A percentile compares a stretch with the other conserved stretches of the same genome.
Conservation (phyloP, 2,797 vertebrate genomes). For the Aselliscus stoliczkanus region DNA sequence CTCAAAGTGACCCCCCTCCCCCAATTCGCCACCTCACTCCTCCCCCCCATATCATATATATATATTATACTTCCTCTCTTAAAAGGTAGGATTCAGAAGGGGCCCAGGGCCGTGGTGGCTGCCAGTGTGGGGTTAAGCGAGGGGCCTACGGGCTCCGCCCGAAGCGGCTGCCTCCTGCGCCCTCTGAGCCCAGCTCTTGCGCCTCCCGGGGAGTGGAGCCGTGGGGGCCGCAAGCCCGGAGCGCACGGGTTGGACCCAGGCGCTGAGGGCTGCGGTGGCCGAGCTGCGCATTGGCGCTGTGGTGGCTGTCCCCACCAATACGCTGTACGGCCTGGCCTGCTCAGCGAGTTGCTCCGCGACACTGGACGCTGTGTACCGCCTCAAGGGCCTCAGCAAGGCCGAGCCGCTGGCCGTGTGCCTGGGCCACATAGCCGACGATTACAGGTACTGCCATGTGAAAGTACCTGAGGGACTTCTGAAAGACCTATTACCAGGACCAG, state of each 20-base stretch:
- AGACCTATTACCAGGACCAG: slow-evolving; percentile 93
- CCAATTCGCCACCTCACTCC: too few species aligned
- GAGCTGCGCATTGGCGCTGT: slow-evolving; percentile 88
- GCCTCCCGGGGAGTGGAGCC: slow-evolving; percentile 47
- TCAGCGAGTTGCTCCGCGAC: slow-evolving; percentile 90
- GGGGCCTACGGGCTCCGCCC: slow-evolving; percentile 26
- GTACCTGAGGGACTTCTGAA: slow-evolving; percentile 86
- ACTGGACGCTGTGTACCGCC: slow-evolving; percentile 86
- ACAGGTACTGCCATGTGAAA: slow-evolving; percentile 89
- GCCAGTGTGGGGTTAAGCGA: slow-evolving; percentile 56
- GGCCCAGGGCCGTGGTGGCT: slow-evolving; percentile 61
- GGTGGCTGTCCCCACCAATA: slow-evolving; percentile 95
- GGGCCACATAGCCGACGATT: slow-evolving; percentile 89
- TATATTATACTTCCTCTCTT: too few species aligned
- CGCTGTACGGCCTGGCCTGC: slow-evolving; percentile 95
- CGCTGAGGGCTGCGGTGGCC: slow-evolving; percentile 81
- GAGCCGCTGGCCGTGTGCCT: slow-evolving; percentile 96
- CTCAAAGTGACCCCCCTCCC: too few species aligned
- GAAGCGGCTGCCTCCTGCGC: slow-evolving; percentile 43
- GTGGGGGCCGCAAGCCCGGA: slow-evolving; percentile 48
- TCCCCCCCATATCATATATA: too few species aligned
- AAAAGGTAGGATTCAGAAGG: too few species aligned
- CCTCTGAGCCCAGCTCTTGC: slow-evolving; percentile 56
- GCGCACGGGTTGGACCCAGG: slow-evolving; percentile 82
- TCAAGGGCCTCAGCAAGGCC: slow-evolving; percentile 89